A percentile compares a stretch with the other conserved stretches of the same genome.
Evolutionary conservation across 2,797 vertebrate species (phyloP).

Genomic region (Ptychadena robeensis): DNA sequence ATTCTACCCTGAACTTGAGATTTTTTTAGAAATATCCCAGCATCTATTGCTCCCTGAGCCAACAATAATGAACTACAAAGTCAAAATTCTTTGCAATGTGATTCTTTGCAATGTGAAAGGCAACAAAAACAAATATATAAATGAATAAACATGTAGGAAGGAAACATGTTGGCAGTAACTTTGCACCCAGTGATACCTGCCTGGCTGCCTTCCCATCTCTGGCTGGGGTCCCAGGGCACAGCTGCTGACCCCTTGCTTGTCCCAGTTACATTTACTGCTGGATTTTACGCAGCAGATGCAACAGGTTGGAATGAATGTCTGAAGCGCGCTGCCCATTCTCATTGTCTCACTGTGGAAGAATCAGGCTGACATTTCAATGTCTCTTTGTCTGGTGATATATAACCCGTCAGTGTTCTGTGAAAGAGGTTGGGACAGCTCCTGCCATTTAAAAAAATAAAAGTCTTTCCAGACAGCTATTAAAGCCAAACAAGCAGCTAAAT

Average conservation of each 20-base stretch:
- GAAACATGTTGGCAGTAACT: background rate
- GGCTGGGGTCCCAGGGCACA: constrained; percentile 18
- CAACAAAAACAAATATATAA: background rate
- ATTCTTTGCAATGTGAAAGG: no score
- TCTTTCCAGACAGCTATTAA: no score
- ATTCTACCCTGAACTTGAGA: no score
- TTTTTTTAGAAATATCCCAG: no score
- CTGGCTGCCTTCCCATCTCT: background rate
- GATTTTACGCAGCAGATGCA: constrained; percentile 38
- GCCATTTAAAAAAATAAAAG: no score
- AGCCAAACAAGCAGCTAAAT: no score
- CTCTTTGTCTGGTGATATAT: constrained; percentile 22
- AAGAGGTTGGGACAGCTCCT: no score
- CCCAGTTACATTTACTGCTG: constrained; percentile 12
- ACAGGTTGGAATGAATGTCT: constrained; percentile 6
- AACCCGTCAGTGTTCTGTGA: no score
- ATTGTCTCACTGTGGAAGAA: background rate
- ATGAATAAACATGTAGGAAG: no score
- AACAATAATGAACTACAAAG: no score
- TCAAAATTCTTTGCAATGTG: no score
- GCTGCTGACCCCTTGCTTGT: constrained; percentile 5
- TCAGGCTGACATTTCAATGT: constrained; percentile 13
- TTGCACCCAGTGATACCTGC: constrained; percentile 4
- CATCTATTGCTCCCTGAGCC: no score
- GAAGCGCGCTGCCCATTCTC: background rate